Evolutionary conservation across 1,140 invertebrate species (phyloP), one percentile per base, ranked within the genome.

Genomic region (Cheumatopsyche charites): DNA sequence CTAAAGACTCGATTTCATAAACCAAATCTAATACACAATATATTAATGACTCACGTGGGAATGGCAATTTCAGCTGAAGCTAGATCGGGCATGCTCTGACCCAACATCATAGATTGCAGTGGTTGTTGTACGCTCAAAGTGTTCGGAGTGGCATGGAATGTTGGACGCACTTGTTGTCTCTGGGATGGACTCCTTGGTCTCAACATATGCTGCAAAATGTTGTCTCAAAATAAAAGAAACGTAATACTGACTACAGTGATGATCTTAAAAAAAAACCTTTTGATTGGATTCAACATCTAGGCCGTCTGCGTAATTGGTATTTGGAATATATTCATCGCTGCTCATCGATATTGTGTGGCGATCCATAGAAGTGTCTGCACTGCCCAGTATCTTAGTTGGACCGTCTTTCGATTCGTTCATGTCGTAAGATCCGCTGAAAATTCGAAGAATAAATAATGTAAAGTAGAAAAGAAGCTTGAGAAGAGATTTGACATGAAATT

Each of bases 31-130:
- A 19, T 61, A 21, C 12, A 19, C 6, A 2, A 19, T 4, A 61
- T 25, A 61, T 25, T 19, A 9, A 9, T 36, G 29, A 36, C 29
- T 36, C 9, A 36, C 29, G 29, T 36, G 9, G n/a, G 13, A 11
- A 17, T 11, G 21, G 19, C 1, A 41, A 21, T 23, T 66, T 66
- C 41, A 66, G n/a, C 43, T 0, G 63, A 52, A 17, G 86, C 89
- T 62, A 92, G 79, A 77, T 92, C 92, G 26, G 91, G 91, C 76
- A 92, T 80, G 69, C 90, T 91, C 79, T 92, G 90, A 21, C 90
- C 90, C 63, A 91, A 80, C 73, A 78, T 81, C 61, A 87, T 87
- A 72, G 86, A 88, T 12, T 87, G 80, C 29, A 87, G 87, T 2
- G 21, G 6, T 6, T 91, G 88, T 78, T 92, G 90, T 42, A 94